Evolutionary conservation across 2,888 invertebrate species (phyloP), one percentile per base, ranked within the genome.

Genomic region (Sthenelais limicola): DNA sequence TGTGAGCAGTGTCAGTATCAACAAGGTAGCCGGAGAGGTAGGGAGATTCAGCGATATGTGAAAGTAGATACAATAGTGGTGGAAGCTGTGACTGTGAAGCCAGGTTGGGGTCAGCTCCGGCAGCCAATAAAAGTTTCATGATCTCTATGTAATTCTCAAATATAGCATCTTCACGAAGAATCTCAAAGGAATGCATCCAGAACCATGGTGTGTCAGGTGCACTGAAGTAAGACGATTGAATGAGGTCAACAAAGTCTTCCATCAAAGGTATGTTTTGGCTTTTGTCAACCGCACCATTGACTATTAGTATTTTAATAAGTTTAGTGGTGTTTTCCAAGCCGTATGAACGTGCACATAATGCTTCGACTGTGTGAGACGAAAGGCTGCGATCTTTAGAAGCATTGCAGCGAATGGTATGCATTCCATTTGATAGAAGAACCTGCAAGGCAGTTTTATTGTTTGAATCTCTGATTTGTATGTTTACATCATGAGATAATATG

Each of bases 21-120:
- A 72, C 62, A 24, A 74, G 18, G 47, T 68, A 66, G 21, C 33
- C 48, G n/a, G 54, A 49, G 7, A 52, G 26, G 43, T 73, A 49
- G 1, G 73, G 70, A 2, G 70, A 67, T 7, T 51, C 58, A 12
- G 73, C 69, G 26, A 56, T 47, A 24, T 71, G 66, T 9, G 73
- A 73, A 7, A 75, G 58, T 2, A 75, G 26, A 49, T 56, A 71
- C 5, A 75, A n/a, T 26, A 75, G 49, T 2, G 75, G 75, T 12
- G 75, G 66, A 15, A 73, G 70, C 28, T 71, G 71, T 30, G 51
- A 38, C 43, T 38, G 30, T 7, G 58, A 43, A 24, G 35, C 54
- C 47, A 71, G 24, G 32, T 69, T 73, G 21, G 66, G 66, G 38
- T 67, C 66, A 3, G 51, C 43, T 2, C 71, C 73, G 4, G 48